These are phyloP conservation scores for Poeciliopsis turrubarensis DNA, from an alignment of 2,113 vertebrate species.

Conservation along the genomic window DNA sequence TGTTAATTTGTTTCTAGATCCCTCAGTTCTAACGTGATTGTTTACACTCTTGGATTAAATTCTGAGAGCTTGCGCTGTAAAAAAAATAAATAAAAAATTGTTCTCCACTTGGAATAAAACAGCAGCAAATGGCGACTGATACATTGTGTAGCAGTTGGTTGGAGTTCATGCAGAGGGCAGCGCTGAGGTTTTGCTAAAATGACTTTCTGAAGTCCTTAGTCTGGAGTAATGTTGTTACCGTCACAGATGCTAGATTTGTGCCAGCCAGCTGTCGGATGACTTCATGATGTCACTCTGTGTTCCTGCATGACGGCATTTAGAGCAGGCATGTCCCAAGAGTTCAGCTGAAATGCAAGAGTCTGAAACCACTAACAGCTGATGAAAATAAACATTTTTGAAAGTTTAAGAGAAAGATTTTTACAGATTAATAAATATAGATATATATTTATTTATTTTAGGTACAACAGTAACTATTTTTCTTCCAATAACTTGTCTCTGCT, in stretches of 20 bases:
- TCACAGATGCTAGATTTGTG: conserved; percentile 17
- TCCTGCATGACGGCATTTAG: neutral
- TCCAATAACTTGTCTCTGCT: too few species aligned
- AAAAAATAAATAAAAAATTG: neutral
- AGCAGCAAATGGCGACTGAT: conserved; percentile 24
- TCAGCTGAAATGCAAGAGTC: too few species aligned
- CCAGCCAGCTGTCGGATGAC: conserved; percentile 10
- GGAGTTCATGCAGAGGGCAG: conserved; percentile 42
- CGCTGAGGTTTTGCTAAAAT: neutral
- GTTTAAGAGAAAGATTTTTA: too few species aligned
- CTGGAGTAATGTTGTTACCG: conserved; percentile 9
- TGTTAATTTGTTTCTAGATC: neutral
- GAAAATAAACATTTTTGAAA: too few species aligned
- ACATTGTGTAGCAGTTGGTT: neutral
- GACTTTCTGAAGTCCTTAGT: conserved; percentile 22
- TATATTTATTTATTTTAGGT: too few species aligned
- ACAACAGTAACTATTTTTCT: too few species aligned
- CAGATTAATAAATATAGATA: too few species aligned
- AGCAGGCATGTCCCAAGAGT: neutral
- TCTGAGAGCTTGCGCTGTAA: neutral
- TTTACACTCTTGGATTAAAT: neutral
- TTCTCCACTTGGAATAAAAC: conserved; percentile 6
- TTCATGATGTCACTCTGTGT: conserved; percentile 7
- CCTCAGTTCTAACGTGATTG: neutral
- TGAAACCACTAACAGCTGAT: too few species aligned